Conservation (phyloP, 2,113 vertebrate species). For the Mormyrus iriodes region DNA sequence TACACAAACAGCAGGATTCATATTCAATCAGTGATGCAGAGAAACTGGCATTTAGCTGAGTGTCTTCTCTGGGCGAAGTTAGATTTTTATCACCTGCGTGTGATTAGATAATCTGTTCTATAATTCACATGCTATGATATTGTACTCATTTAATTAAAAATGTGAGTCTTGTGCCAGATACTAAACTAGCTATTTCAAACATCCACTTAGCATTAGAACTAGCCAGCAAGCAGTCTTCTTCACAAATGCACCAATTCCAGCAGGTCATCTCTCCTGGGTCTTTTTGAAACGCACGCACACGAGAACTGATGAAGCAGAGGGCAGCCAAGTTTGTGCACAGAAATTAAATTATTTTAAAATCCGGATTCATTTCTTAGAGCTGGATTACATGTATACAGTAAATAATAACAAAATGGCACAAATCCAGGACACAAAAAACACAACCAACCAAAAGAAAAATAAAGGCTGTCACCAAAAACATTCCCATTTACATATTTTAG, state of each 20-base stretch:
- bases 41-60: not conserved
- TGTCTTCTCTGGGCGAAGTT: not conserved
- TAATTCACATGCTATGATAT: conserved; percentile 12
- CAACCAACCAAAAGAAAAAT: not conserved
- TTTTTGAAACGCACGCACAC: not conserved
- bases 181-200: not conserved
- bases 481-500: not conserved
- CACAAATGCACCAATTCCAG: not conserved
- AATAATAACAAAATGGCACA: not conserved
- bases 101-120: not conserved
- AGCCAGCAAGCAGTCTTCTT: not conserved
- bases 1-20: not conserved
- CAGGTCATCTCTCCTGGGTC: not conserved
- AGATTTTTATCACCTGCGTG: not conserved
- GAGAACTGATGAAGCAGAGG: not conserved
- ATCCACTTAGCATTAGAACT: not conserved
- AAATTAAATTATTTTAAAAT: not conserved
- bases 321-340: not conserved
- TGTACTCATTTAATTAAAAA: conserved; percentile 2
- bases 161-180: not conserved
- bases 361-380: not conserved
- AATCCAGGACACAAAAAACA: not conserved
- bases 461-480: not conserved
- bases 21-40: not conserved
- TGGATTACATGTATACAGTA: not conserved